Conservation (phyloP, 2,888 invertebrate genomes). For the Lissonota sp. region DNA sequence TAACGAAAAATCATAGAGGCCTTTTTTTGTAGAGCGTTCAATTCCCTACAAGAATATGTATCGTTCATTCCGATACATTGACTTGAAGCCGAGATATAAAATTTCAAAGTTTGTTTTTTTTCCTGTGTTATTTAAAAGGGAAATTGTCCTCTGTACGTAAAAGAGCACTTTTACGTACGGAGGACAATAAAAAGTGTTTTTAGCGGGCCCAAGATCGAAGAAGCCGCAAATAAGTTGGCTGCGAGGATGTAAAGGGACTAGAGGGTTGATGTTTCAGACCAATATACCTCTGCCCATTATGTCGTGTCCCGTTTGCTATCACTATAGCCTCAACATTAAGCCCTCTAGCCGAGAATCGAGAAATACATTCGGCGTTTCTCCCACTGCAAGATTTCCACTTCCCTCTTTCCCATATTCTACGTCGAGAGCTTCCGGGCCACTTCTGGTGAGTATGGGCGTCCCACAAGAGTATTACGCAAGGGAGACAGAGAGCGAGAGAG, state of each 20-base stretch:
- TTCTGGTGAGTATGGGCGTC: constrained; percentile 22
- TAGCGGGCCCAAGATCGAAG: too few relatives aligned
- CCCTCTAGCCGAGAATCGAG: constrained; percentile 55
- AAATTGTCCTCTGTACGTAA: too few relatives aligned
- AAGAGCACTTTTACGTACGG: too few relatives aligned
- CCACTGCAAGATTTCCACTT: constrained; percentile 35
- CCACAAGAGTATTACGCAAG: constrained; percentile 27
- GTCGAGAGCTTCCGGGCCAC: constrained; percentile 40
- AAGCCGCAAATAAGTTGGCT: too few relatives aligned
- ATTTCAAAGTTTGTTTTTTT: too few relatives aligned
- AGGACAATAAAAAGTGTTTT: too few relatives aligned
- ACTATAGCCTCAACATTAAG: constrained; percentile 71
- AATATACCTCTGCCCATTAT: constrained; percentile 59
- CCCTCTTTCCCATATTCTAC: constrained; percentile 14
- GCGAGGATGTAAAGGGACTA: constrained; percentile 19
- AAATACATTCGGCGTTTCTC: constrained; percentile 42
- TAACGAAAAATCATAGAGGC: too few relatives aligned
- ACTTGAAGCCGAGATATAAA: too few relatives aligned
- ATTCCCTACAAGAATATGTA: too few relatives aligned
- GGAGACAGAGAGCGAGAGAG: neutral
- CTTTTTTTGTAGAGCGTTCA: too few relatives aligned
- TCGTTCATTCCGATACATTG: too few relatives aligned
- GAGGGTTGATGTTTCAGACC: constrained; percentile 11
- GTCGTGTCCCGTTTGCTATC: constrained; percentile 49
- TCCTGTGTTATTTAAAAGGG: too few relatives aligned